Conservation (phyloP, 64 coral and sea anemone genomes). For the Montipora foliosa region DNA sequence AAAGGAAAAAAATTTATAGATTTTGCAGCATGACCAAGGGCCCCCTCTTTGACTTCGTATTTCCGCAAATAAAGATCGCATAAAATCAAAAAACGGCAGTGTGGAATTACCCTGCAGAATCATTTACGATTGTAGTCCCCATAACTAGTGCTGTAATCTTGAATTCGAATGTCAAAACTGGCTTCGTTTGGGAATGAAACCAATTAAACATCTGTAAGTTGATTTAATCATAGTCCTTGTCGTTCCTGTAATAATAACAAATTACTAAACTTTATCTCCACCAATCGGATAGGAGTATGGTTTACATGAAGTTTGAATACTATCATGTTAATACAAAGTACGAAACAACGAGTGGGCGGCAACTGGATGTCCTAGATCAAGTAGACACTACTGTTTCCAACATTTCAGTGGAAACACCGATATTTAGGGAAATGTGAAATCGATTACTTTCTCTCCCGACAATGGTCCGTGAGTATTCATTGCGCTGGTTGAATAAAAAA, state of each 20-base stretch:
- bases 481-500: too few relatives aligned
- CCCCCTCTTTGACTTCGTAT: neutral
- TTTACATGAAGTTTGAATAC: constrained; percentile 28
- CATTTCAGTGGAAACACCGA: too few relatives aligned
- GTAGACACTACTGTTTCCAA: neutral
- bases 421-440: too few relatives aligned
- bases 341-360: neutral
- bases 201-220: constrained; percentile 27
- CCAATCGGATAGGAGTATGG: constrained; percentile 2
- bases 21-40: neutral
- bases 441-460: too few relatives aligned
- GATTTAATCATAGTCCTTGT: constrained; percentile 30
- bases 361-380: neutral
- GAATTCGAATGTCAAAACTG: constrained; percentile 16
- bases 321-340: constrained; percentile 22
- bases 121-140: neutral
- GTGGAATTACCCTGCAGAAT: neutral
- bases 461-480: too few relatives aligned
- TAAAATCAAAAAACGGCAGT: neutral
- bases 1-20: too few relatives aligned
- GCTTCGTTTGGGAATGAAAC: constrained; percentile 26
- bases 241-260: constrained; percentile 19
- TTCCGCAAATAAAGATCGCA: too few relatives aligned
- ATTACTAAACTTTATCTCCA: constrained; percentile 1
- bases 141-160: neutral